Evolutionary conservation across 2,113 vertebrate species (phyloP), one percentile per base, ranked within the genome.

Genomic region (Cyprinus carpio): DNA sequence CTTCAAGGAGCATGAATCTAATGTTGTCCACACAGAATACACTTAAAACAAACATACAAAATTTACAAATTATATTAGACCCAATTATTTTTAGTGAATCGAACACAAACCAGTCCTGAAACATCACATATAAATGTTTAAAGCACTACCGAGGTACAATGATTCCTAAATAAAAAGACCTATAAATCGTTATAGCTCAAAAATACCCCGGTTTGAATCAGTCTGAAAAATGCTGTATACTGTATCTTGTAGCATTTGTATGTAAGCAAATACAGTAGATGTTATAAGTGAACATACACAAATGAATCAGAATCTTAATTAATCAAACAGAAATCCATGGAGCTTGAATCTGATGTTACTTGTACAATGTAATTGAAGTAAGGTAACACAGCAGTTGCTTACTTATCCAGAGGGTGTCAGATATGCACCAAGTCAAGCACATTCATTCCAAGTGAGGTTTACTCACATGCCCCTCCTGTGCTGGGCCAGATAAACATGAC

Each of bases 401-500:
- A 60, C n/a, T 60, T 79, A 25, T 60, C 31, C 54, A 79, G 12
- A 25, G 29, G 27, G 51, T 77, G 75, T 79, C 51, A 56, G 11
- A 77, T 58, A 34, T n/a, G 31, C 25, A 4, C 5, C 20, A 79
- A 40, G 25, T 56, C 54, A 69, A 23, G 6, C 6, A 82, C 34
- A 78, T 76, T 23, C 9, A 62, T n/a, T 29, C 67, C 40, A 65
- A 71, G 3, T 81, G 20, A 54, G 29, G 25, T 78, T 85, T 75
- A 43, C 65, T 60, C 54, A 27, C 29, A 25, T 62, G 43, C 43
- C 51, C 75, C 65, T 54, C n/a, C 54, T 79, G 80, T 79, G 27
- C 40, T 40, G 23, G 23, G 40, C 64, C 40, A 79, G 74, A 85
- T 77, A 60, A 72, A 69, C 16, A 18, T 65, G 75, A 60, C 80